Percentiles rank a stretch among this genome's conserved stretches.
phyloP scores from a whole-genome alignment of 2,888 invertebrate genomes.

The Tolmerus cingulatus region DNA sequence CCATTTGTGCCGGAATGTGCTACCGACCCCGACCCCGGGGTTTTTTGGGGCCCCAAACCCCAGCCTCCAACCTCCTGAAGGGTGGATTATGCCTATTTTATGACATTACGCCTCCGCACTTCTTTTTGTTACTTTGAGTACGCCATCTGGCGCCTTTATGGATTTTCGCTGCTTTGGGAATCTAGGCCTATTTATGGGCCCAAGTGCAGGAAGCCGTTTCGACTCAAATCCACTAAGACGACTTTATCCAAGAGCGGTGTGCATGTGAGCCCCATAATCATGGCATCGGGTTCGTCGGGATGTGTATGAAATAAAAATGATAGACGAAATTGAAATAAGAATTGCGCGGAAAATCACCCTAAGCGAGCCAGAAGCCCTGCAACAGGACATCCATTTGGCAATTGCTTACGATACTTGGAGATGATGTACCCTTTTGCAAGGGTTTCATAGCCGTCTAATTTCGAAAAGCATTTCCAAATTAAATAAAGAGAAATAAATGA shows the following conservation, averaged over 20 bases:
- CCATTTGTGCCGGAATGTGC: conserved; percentile 38
- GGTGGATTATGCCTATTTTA: conserved; percentile 35
- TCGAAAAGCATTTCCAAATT: neutral
- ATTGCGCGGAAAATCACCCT: neutral
- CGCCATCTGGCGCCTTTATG: conserved; percentile 33
- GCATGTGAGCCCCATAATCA: neutral
- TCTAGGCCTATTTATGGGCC: conserved; percentile 12
- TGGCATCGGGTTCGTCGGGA: neutral
- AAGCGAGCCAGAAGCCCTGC: neutral
- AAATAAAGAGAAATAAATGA: neutral
- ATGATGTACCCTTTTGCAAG: neutral
- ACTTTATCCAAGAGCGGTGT: neutral
- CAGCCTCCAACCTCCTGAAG: neutral
- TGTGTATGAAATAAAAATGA: neutral
- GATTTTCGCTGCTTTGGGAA: conserved; percentile 16
- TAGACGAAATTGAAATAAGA: neutral
- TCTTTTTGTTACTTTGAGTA: conserved; percentile 25
- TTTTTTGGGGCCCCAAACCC: neutral
- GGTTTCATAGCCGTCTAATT: neutral
- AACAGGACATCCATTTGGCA: neutral
- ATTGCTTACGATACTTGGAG: neutral
- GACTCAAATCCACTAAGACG: neutral
- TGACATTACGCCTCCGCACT: conserved; percentile 30
- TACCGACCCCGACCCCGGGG: neutral
- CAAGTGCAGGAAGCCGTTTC: neutral